Evolutionary conservation across 2,888 invertebrate genomes (phyloP), one percentile per base, ranked within the genome.

Genomic region (Aethes cnicana): DNA sequence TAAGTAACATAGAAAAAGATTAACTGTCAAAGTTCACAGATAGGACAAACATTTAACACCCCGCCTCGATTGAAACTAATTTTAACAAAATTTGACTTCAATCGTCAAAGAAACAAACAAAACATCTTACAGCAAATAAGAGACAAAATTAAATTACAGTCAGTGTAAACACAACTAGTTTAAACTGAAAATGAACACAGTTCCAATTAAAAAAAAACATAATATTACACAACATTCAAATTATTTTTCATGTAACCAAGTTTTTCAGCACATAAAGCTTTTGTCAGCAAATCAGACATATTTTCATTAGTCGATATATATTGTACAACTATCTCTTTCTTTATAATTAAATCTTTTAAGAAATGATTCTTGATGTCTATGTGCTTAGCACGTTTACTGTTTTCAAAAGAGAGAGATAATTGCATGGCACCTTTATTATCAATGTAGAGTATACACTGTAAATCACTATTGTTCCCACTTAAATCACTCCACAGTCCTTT

Each of bases 351-450:
- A 8, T 43, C 18, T 4, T 43, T 25, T 5, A 28, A n/a, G 18
- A n/a, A 9, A 20, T 28, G 28, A n/a, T 30, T 17, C 20, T 30
- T 43, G 20, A 32, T 43, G 30, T 43, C 43, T 7, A 43, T 30
- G 25, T 44, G 44, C 23, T 44, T 44, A 4, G 32, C 23, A 23
- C 33, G 23, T 14, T 44, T 44, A 12, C 23, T 23, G 23, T 33
- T 33, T 6, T 44, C 33, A 25, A 25, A 36, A 9, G 36, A 37
- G 8, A 17, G 26, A 2, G 36, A 23, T 17, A 39, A 23, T n/a
- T 33, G 25, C 12, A 39, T 39, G 32, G 32, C 47, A 32, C 28
- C 39, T 14, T 6, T 25, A 41, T 30, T 41, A n/a, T 41, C 26
- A 9, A 17, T 26, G 26, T 23, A 26, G 1, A 41, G 26, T 17